Percentiles rank a stretch among this genome's conserved stretches.
Evolutionary conservation across 1,140 invertebrate genomes (phyloP).

Genomic region (Leptinotarsa defecta): DNA sequence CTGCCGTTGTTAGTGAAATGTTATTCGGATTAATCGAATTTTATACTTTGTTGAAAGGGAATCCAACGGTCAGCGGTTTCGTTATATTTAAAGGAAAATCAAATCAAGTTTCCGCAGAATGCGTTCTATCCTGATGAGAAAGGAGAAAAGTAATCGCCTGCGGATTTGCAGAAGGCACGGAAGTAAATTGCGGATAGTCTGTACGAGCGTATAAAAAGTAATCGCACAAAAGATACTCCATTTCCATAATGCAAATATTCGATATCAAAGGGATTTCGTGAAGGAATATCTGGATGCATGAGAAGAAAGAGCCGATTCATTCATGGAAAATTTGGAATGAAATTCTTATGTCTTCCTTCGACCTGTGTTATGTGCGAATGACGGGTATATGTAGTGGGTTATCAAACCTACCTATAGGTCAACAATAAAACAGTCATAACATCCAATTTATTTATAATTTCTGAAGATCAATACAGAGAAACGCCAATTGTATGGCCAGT

Average conservation of each 20-base stretch:
- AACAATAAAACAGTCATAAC: no score
- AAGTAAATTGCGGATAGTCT: slow-evolving; percentile 16
- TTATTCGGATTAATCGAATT: slow-evolving; percentile 47
- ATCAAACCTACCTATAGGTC: no score
- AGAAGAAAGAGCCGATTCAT: background rate
- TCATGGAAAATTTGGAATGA: background rate
- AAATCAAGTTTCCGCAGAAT: slow-evolving; percentile 39
- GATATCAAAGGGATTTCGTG: slow-evolving; percentile 1
- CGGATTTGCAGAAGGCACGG: background rate
- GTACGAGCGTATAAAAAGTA: slow-evolving; percentile 10
- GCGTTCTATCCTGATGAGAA: slow-evolving; percentile 38
- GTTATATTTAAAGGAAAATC: slow-evolving; percentile 44
- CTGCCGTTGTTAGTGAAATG: slow-evolving; percentile 39
- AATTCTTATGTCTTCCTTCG: background rate
- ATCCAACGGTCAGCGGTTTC: slow-evolving; percentile 43
- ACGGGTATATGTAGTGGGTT: no score
- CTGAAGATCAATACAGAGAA: no score
- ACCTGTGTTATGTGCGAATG: no score
- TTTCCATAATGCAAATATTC: slow-evolving; percentile 20
- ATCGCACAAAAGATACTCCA: slow-evolving; percentile 9
- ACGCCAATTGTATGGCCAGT: no score
- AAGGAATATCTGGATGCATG: background rate
- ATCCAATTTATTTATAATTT: no score
- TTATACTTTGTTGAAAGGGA: slow-evolving; percentile 46
- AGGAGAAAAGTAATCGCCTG: slow-evolving; percentile 7